Percentiles rank a stretch among this genome's conserved stretches.
Conservation (phyloP, 2,113 vertebrate genomes). For the Pithys albifrons region DNA sequence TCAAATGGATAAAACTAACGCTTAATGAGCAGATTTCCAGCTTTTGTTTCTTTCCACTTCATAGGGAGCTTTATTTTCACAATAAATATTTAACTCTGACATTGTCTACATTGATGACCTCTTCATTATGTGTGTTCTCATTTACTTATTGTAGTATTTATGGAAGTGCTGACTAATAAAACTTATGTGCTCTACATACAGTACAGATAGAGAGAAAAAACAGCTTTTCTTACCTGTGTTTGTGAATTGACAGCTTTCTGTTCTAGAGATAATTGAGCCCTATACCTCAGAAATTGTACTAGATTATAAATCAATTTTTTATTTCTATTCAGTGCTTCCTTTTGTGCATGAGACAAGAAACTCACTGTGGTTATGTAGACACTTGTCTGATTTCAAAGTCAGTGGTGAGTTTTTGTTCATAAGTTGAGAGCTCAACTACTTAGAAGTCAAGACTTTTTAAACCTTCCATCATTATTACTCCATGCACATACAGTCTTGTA, state of each 20-base stretch:
- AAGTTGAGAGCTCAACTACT: neutral
- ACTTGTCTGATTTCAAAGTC: neutral
- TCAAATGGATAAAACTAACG: neutral
- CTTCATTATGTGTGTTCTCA: neutral
- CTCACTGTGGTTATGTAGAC: neutral
- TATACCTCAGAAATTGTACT: neutral
- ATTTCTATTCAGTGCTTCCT: neutral
- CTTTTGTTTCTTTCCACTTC: neutral
- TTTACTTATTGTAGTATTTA: neutral
- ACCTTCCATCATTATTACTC: neutral
- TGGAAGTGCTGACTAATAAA: neutral
- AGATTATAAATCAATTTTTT: neutral
- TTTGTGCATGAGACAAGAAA: neutral
- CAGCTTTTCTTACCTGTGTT: neutral
- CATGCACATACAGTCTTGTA: neutral
- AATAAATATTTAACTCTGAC: neutral
- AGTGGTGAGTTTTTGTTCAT: neutral
- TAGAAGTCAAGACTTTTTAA: neutral
- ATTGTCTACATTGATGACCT: neutral
- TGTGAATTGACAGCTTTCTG: neutral
- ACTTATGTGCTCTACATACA: neutral
- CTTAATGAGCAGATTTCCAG: neutral
- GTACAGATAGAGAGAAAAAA: neutral
- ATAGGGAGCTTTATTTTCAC: neutral
- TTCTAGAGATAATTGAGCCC: neutral